Conservation (phyloP, 1,140 invertebrate genomes). For the Hyphantria cunea region DNA sequence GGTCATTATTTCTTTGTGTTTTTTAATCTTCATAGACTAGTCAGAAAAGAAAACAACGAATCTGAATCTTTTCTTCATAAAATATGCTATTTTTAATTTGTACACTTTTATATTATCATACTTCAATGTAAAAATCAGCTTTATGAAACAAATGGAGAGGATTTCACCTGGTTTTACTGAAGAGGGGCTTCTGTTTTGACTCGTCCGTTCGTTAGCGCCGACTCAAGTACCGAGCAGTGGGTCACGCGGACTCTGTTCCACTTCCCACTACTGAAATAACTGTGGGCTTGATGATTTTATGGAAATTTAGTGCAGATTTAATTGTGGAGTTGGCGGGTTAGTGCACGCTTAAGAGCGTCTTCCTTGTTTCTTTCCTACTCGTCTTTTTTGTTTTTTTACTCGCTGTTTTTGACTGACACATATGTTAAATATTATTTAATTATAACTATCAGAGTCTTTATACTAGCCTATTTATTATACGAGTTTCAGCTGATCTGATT, state of each 20-base stretch:
- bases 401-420: no score
- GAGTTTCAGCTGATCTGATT: no score
- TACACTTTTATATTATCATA: no score
- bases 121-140: neutral
- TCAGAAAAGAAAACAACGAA: no score
- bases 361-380: neutral
- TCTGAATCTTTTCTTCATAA: no score
- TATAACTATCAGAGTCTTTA: no score
- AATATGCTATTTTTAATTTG: no score
- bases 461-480: no score
- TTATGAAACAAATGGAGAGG: neutral
- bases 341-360: neutral
- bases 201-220: constrained; percentile 48
- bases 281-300: constrained; percentile 17
- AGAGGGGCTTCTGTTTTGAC: constrained; percentile 7
- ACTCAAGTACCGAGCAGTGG: constrained; percentile 47
- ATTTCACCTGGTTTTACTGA: constrained; percentile 20
- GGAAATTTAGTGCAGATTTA: neutral
- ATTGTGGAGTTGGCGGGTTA: neutral
- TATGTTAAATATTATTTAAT: no score
- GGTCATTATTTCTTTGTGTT: no score
- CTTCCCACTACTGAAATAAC: constrained; percentile 47
- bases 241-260: constrained; percentile 37
- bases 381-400: neutral
- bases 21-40: no score